These are phyloP conservation scores for Myotis lucifugus DNA, from an alignment of 2,113 vertebrate species.

Conservation along the genomic window DNA sequence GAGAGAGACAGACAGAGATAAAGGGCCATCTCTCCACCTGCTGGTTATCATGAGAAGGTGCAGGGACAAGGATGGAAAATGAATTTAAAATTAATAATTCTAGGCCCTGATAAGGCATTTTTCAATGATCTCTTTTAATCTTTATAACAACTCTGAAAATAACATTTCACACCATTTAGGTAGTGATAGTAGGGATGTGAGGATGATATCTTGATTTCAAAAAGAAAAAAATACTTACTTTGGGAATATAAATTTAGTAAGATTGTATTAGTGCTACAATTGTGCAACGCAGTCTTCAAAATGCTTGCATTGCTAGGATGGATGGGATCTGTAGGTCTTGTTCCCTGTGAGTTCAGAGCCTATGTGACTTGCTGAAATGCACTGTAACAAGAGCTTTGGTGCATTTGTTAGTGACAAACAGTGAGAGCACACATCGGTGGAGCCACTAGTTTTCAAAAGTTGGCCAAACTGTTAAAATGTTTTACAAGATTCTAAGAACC, in stretches of 20 bases:
- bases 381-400: fast-evolving
- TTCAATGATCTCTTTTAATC: not conserved
- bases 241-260: not conserved
- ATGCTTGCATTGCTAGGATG: not conserved
- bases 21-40: not conserved
- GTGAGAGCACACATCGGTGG: not conserved
- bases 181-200: not conserved
- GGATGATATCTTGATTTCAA: not conserved
- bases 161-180: not conserved
- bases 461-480: not conserved
- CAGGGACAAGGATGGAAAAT: not conserved
- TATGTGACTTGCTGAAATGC: not conserved
- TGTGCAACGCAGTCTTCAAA: not conserved
- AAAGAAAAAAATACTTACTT: not conserved
- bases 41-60: not conserved
- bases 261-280: not conserved
- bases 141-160: not conserved
- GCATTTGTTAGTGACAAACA: not conserved
- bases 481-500: not conserved
- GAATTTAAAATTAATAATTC: not conserved
- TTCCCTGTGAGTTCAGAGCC: not conserved
- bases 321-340: too few relatives aligned
- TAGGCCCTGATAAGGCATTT: not conserved
- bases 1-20: not conserved
- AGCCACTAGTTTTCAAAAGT: not conserved